A percentile compares a stretch with the other conserved stretches of the same genome.
phyloP scores from a whole-genome alignment of 2,888 invertebrate genomes.

The Andrena trimmerana region DNA sequence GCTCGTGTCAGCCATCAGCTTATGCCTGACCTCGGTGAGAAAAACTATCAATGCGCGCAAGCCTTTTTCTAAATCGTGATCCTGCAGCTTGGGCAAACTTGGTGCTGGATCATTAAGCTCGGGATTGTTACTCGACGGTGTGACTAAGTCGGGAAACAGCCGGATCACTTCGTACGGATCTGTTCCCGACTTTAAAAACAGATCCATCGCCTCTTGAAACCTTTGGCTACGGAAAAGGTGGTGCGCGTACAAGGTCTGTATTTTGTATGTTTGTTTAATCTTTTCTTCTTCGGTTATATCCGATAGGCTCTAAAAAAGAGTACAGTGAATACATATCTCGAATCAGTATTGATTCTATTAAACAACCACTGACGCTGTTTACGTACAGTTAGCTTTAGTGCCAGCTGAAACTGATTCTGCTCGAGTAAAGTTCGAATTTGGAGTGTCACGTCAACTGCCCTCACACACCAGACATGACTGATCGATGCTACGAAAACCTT shows the following conservation, averaged over 20 bases:
- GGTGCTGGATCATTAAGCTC: slow-evolving; percentile 84
- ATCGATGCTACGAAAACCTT: slow-evolving; percentile 94
- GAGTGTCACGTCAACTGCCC: slow-evolving; percentile 91
- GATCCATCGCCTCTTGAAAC: slow-evolving; percentile 95
- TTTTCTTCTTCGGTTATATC: slow-evolving; percentile 93
- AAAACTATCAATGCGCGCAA: slow-evolving; percentile 95
- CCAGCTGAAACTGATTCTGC: slow-evolving; percentile 97
- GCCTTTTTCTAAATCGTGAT: slow-evolving; percentile 94
- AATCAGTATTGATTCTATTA: not conserved
- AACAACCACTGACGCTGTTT: not conserved
- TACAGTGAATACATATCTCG: not conserved
- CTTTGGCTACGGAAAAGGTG: slow-evolving; percentile 95
- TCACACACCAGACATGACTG: slow-evolving; percentile 95
- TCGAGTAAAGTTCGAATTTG: slow-evolving; percentile 94
- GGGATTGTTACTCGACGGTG: slow-evolving; percentile 86
- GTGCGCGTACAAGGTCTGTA: slow-evolving; percentile 95
- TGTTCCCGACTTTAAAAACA: slow-evolving; percentile 95
- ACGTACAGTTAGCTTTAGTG: slow-evolving; percentile 94
- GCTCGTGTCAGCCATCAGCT: slow-evolving; percentile 85
- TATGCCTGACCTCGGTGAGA: slow-evolving; percentile 91
- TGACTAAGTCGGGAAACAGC: slow-evolving; percentile 95
- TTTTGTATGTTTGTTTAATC: slow-evolving; percentile 92
- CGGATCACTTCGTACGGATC: slow-evolving; percentile 98
- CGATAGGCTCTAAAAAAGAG: slow-evolving; percentile 90
- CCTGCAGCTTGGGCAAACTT: slow-evolving; percentile 89